Base-by-base conservation (phyloP, 2,888 invertebrate genomes). In the Oscheius onirici region DNA sequence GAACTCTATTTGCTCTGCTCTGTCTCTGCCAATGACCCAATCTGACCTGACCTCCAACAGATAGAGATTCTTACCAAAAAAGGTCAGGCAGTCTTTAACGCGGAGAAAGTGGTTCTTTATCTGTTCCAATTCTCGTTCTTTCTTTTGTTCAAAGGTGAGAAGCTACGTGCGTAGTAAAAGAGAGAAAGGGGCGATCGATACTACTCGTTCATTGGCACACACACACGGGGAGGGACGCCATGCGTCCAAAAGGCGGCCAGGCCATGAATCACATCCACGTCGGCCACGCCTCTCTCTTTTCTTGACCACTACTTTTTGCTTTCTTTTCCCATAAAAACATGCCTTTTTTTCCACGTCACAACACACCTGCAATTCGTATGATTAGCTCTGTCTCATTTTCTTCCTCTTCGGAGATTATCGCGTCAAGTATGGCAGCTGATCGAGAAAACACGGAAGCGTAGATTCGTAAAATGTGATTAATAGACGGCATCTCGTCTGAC, bases 181-280 rank as follows among this genome's bases (percentile, higher is more conserved):
- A 34, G 58, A 43, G 58, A 22, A 41, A 57, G 55, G 43, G n/a
- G n/a, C 49, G 66, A 66, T 66, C 66, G 54, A 66, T 66, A 66
- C 54, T 66, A 54, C 66, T 54, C 66, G 51, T 66, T 54, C 54
- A 52, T 66, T 66, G 66, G 66, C 66, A 66, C 54, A 66, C 66
- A 66, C 63, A 58, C 58, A 61, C 58, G 41, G 28, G 34, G n/a
- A 63, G 22, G 63, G 46, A 46, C 24, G 34, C 49, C 26, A 63
- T 49, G 63, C 46, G 63, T 46, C 63, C 28, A 46, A 34, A 34
- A 8, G 34, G n/a, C n/a, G n/a, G n/a, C n/a, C n/a, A 3, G 34
- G 34, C 34, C 34, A 34, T 34, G 34, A 34, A 63, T 63, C 49
- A 46, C 49, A 24, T 17, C 46, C 22, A 17, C 63, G 44, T 24